These are phyloP conservation scores for Pseudococcus jackbeardsleyi DNA, from an alignment of 2,888 invertebrate genomes.

Conservation along the genomic window DNA sequence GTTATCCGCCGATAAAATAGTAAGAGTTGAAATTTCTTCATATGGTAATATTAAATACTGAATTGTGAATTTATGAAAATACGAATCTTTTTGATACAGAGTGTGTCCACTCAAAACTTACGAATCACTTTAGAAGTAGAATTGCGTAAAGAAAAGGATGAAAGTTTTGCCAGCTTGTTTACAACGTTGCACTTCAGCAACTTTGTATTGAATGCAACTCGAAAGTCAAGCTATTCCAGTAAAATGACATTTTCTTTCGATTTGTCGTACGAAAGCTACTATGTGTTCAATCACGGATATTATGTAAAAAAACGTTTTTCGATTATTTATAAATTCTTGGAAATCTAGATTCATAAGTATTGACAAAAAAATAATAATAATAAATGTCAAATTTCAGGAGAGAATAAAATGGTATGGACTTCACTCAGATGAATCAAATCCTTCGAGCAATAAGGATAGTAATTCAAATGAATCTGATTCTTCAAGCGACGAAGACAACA, in stretches of 20 bases:
- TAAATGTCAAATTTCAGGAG: too few species aligned
- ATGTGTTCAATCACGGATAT: background rate
- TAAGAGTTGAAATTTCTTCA: background rate
- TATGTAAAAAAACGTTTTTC: too few species aligned
- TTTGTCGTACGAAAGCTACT: background rate
- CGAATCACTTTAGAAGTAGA: background rate
- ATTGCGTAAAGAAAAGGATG: background rate
- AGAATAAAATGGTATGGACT: too few species aligned
- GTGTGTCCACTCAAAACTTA: background rate
- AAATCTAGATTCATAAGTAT: too few species aligned
- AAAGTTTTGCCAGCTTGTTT: background rate
- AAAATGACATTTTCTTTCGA: background rate
- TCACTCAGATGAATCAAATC: too few species aligned
- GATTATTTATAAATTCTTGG: too few species aligned
- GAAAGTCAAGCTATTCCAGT: background rate
- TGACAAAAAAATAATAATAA: too few species aligned
- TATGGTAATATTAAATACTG: too few species aligned
- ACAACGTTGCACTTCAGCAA: background rate
- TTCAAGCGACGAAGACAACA: too few species aligned
- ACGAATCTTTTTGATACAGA: background rate
- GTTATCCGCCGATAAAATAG: background rate
- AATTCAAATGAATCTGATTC: too few species aligned
- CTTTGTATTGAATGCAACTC: background rate
- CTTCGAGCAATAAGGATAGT: too few species aligned
- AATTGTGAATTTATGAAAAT: too few species aligned